Evolutionary conservation across 2,888 invertebrate genomes (phyloP), one percentile per base, ranked within the genome.

Genomic region (Rhagium mordax): DNA sequence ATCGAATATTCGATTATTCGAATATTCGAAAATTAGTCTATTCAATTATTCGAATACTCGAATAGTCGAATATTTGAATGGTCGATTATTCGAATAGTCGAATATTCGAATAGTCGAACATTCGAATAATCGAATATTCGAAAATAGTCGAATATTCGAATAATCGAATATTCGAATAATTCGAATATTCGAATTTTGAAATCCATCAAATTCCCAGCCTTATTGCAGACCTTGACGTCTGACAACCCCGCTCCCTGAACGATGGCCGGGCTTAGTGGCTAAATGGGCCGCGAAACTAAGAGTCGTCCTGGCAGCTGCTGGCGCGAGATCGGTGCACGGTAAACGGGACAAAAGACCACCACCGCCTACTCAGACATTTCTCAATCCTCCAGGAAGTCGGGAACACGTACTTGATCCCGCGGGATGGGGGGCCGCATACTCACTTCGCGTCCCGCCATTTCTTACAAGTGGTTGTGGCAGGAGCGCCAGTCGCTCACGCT

Each of bases 251-350:
- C 41, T 41, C 20, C 59, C 8, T 84, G 84, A 85, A 81, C 81
- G 83, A 85, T 84, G 81, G 81, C 82, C 60, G 80, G 83, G 83
- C 84, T 85, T 85, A 85, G 81, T 72, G 78, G 78, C 80, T 83
- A 85, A 85, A 85, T 84, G 84, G 83, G 80, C 81, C 84, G 82
- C 81, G 82, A 85, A 85, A 84, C 84, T 80, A 84, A 84, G 80
- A 82, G 81, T 76, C 77, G 77, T 76, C 72, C 76, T 67, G 74
- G 76, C 79, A 81, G 79, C 79, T 80, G 80, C 74, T 20, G 33
- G 33, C 59, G 59, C 24, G 29, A 27, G 18, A 33, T 16, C 21
- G 13, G 18, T 33, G n/a, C 18, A 24, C 59, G 60, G 47, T 47
- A 33, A 75, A 24, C 24, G 57, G 65, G 65, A 74, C 60, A 65